Conservation (phyloP, 1,140 invertebrate species). For the Ganaspis sp. region DNA sequence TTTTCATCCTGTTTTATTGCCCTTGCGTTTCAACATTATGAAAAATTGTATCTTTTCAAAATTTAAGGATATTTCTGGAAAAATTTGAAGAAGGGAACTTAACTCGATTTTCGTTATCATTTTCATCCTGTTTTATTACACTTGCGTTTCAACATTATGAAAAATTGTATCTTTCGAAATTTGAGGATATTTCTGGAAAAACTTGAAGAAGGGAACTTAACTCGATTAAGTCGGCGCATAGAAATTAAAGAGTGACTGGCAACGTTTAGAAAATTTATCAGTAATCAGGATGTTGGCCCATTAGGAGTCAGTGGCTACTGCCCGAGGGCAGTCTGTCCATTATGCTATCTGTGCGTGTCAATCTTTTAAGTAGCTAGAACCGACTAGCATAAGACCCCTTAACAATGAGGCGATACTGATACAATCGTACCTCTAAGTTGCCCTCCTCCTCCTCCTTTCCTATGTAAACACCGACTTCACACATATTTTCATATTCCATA, state of each 20-base stretch:
- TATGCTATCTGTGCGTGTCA: slow-evolving; percentile 69
- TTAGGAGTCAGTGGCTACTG: slow-evolving; percentile 56
- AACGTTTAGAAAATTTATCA: slow-evolving; percentile 54
- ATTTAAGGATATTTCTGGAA: neutral
- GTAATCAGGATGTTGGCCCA: slow-evolving; percentile 57
- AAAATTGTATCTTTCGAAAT: no score
- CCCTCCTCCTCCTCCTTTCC: slow-evolving; percentile 36
- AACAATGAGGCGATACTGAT: slow-evolving; percentile 61
- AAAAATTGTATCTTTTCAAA: no score
- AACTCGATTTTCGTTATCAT: no score
- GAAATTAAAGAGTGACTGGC: slow-evolving; percentile 56
- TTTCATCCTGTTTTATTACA: no score
- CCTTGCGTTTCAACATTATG: no score
- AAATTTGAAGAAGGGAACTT: slow-evolving; percentile 37
- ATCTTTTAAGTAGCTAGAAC: slow-evolving; percentile 70
- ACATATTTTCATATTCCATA: slow-evolving; percentile 2
- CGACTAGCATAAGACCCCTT: slow-evolving; percentile 55
- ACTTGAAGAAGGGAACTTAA: slow-evolving; percentile 46
- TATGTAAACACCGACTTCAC: slow-evolving; percentile 38
- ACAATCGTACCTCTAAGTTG: slow-evolving; percentile 38
- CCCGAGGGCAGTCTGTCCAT: slow-evolving; percentile 58
- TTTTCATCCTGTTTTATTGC: no score
- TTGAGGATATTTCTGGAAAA: neutral
- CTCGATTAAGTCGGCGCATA: slow-evolving; percentile 60
- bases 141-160: no score